Conservation (phyloP, 2,797 vertebrate genomes). For the Heteromormyrus szaboi region DNA sequence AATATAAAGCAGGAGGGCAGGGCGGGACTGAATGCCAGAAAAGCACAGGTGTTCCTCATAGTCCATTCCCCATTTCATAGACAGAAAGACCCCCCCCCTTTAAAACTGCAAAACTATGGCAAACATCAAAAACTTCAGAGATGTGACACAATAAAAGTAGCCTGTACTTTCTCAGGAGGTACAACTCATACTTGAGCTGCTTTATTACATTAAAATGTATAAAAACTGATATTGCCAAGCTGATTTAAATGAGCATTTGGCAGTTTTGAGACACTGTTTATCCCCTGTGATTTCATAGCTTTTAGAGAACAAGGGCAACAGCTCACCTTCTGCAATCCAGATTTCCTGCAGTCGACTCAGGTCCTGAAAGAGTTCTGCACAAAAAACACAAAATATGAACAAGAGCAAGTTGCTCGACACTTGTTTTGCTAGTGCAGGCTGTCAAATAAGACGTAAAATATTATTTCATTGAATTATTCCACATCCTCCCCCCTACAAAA, state of each 20-base stretch:
- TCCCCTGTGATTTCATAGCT: background rate
- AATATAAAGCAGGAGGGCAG: background rate
- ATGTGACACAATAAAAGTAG: background rate
- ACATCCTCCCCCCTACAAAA: background rate
- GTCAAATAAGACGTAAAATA: background rate
- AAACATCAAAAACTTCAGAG: background rate
- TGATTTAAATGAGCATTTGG: background rate
- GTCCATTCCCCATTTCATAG: background rate
- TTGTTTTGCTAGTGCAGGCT: background rate
- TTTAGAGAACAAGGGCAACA: slow-evolving; percentile 24
- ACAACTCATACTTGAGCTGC: background rate
- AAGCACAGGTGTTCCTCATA: background rate
- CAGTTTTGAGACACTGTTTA: background rate
- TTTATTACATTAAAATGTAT: background rate
- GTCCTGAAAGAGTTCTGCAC: slow-evolving; percentile 91
- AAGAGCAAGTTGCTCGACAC: background rate
- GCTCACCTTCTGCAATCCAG: slow-evolving; percentile 93
- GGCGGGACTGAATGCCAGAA: background rate
- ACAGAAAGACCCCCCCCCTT: background rate
- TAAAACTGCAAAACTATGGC: background rate
- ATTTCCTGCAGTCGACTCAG: slow-evolving; percentile 94
- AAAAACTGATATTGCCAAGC: background rate
- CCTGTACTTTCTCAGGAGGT: background rate
- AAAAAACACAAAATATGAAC: slow-evolving; percentile 16
- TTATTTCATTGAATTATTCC: background rate